phyloP scores from a whole-genome alignment of 2,797 vertebrate genomes.

The Rachycentron canadum region DNA sequence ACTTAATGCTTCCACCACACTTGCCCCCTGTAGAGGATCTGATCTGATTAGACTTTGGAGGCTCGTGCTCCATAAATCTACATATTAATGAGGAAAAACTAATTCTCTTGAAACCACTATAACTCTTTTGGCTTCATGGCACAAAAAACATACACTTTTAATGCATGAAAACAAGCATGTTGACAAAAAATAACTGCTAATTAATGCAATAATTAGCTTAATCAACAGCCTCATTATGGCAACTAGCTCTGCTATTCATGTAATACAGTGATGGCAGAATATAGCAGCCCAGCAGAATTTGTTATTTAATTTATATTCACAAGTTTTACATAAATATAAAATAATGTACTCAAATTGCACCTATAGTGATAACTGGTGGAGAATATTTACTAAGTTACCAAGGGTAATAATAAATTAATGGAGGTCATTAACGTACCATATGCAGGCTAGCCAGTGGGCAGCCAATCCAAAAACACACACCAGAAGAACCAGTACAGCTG shows the following conservation, averaged over 20 bases:
- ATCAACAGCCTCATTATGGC: conserved; percentile 56
- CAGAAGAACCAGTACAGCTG: conserved; percentile 95
- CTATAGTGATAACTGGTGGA: neutral
- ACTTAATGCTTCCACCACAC: conserved; percentile 40
- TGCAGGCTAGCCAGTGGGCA: conserved; percentile 98
- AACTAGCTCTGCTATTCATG: conserved; percentile 41
- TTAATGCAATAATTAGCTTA: conserved; percentile 58
- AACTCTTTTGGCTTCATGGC: conserved; percentile 49
- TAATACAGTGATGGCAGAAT: neutral
- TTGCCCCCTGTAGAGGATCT: conserved; percentile 46
- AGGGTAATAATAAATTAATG: neutral
- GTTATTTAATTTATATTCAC: conserved; percentile 20
- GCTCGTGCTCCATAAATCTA: conserved; percentile 54
- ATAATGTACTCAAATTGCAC: neutral
- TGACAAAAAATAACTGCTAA: conserved; percentile 48
- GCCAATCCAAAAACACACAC: conserved; percentile 98
- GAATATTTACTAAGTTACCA: neutral
- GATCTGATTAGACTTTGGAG: conserved; percentile 73
- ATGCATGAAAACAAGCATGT: conserved; percentile 48
- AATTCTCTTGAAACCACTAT: conserved; percentile 57
- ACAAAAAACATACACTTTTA: conserved; percentile 30
- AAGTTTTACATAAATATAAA: neutral
- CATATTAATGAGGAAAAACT: conserved; percentile 60
- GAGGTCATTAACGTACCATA: conserved; percentile 85
- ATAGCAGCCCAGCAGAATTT: conserved; percentile 4